These are phyloP conservation scores for Peromyscus maniculatus DNA, from an alignment of 2,113 vertebrate genomes.

Conservation along the genomic window DNA sequence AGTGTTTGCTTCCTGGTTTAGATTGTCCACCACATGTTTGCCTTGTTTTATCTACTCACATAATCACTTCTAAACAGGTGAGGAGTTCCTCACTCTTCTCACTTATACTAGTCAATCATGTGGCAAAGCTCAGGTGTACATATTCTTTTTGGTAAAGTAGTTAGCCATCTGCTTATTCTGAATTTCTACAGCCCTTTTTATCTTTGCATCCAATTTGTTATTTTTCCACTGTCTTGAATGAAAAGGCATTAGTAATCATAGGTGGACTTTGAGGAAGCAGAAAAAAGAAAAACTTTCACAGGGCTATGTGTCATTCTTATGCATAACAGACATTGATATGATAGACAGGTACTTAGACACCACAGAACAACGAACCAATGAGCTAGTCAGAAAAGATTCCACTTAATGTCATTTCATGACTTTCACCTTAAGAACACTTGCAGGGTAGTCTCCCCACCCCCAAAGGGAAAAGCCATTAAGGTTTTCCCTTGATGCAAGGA, in stretches of 20 bases:
- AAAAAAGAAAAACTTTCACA: not conserved
- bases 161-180: constrained; percentile 15
- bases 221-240: constrained; percentile 6
- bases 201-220: not conserved
- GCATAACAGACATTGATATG: not conserved
- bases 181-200: not conserved
- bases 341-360: not conserved
- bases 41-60: not conserved
- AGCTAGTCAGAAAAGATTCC: not conserved
- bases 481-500: not conserved
- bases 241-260: constrained; percentile 11
- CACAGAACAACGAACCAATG: not conserved
- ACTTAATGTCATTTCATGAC: constrained; percentile 29
- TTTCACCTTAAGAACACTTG: not conserved
- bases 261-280: constrained; percentile 15
- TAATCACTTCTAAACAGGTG: not conserved
- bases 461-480: not conserved
- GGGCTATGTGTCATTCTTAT: not conserved
- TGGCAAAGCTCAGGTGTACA: not conserved
- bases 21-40: not conserved
- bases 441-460: not conserved
- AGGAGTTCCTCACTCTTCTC: not conserved
- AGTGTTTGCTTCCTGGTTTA: not conserved
- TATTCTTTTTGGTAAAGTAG: not conserved
- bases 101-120: not conserved